Conservation (phyloP, 2,888 invertebrate species). For the Spatulosminthurus flaviceps region DNA sequence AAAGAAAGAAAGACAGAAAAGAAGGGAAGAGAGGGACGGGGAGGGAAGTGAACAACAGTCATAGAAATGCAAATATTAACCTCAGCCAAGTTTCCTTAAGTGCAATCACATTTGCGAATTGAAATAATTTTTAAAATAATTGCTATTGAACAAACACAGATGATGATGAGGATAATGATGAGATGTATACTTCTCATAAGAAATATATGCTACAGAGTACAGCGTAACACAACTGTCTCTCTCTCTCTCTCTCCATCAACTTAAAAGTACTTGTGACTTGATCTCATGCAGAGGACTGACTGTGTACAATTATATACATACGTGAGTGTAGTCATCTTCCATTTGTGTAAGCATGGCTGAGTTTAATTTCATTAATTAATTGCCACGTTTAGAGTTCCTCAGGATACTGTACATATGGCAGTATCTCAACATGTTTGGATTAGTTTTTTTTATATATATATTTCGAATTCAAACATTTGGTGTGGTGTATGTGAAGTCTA, state of each 20-base stretch:
- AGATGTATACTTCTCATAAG: no score
- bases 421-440: background rate
- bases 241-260: background rate
- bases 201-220: no score
- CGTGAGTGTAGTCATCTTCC: no score
- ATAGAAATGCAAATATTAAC: slow-evolving; percentile 16
- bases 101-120: slow-evolving; percentile 26
- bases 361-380: slow-evolving; percentile 18
- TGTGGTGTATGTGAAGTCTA: background rate
- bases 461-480: background rate
- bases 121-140: slow-evolving; percentile 10
- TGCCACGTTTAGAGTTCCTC: background rate
- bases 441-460: background rate
- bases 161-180: slow-evolving; percentile 14
- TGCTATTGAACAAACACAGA: slow-evolving; percentile 18
- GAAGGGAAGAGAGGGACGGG: no score
- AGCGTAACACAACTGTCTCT: no score
- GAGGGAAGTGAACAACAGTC: background rate
- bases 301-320: background rate
- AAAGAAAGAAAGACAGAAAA: no score
- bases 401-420: background rate
- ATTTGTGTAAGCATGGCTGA: background rate
- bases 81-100: slow-evolving; percentile 12
- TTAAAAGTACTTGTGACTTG: slow-evolving; percentile 13
- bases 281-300: background rate